phyloP scores from a whole-genome alignment of 1,140 invertebrate genomes.

The Nymphalis io region DNA sequence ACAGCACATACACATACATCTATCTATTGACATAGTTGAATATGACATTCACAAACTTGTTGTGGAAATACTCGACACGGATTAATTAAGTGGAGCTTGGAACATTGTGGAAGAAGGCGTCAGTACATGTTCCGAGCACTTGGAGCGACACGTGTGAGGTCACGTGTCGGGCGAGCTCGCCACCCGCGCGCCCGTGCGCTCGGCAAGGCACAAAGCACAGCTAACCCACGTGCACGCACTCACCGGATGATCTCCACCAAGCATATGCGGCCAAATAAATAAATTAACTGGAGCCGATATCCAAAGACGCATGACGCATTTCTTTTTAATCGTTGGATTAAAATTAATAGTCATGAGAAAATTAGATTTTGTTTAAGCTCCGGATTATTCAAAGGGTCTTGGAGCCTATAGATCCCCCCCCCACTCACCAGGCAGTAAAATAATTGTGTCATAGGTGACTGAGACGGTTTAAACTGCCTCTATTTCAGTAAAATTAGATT shows the following conservation, averaged over 20 bases:
- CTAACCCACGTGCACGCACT: conserved; percentile 53
- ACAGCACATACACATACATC: background rate
- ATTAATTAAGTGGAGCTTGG: conserved; percentile 72
- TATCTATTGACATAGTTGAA: background rate
- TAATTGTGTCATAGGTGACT: too few relatives aligned
- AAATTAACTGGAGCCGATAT: conserved; percentile 67
- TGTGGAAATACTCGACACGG: conserved; percentile 43
- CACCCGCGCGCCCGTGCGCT: conserved; percentile 29
- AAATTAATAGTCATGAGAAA: conserved; percentile 60
- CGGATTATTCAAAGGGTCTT: too few relatives aligned
- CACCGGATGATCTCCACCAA: conserved; percentile 63
- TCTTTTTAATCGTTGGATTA: conserved; percentile 45
- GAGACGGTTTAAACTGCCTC: too few relatives aligned
- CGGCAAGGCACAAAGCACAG: conserved; percentile 30
- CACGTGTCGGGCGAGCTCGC: conserved; percentile 43
- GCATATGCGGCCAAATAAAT: conserved; percentile 75
- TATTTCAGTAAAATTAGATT: too few relatives aligned
- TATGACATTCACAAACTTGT: conserved; percentile 26
- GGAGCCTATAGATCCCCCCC: too few relatives aligned
- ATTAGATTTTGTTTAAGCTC: conserved; percentile 20
- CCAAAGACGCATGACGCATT: conserved; percentile 39
- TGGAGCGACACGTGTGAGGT: conserved; percentile 38
- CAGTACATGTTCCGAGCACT: conserved; percentile 64
- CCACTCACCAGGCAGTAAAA: too few relatives aligned
- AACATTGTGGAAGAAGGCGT: conserved; percentile 65